phyloP scores from a whole-genome alignment of 35 echinoderm and acorn worm species.

The Chiridota heheva region DNA sequence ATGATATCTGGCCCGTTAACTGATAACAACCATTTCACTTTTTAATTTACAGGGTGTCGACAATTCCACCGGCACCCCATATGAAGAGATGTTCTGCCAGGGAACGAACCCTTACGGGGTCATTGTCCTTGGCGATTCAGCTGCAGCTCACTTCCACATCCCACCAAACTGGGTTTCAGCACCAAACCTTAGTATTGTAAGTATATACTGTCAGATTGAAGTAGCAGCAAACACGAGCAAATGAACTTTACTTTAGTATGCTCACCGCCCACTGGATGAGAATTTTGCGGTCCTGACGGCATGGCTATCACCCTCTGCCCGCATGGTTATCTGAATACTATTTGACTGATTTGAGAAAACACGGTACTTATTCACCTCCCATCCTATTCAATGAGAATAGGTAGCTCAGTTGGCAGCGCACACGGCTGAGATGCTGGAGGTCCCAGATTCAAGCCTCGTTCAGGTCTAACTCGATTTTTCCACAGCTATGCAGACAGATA shows the following conservation, averaged over 20 bases:
- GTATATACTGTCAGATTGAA: not conserved
- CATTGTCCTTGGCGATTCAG: conserved; percentile 75
- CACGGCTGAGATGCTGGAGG: no score
- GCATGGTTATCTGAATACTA: not conserved
- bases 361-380: no score
- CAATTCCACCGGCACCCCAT: conserved; percentile 50
- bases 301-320: no score
- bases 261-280: no score
- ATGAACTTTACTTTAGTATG: no score
- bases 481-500: no score
- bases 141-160: conserved; percentile 85
- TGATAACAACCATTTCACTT: not conserved
- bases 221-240: no score
- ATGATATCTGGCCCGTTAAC: not conserved
- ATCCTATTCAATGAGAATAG: no score
- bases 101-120: conserved; percentile 47
- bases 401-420: no score
- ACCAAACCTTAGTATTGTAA: conserved; percentile 63
- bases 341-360: not conserved
- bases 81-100: conserved; percentile 58
- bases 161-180: conserved; percentile 78
- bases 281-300: no score
- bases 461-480: no score
- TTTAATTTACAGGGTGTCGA: conserved; percentile 58
- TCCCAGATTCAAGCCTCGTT: no score